Conservation (phyloP, 53 echinoderm and acorn worm species). For the Henricia sp. region DNA sequence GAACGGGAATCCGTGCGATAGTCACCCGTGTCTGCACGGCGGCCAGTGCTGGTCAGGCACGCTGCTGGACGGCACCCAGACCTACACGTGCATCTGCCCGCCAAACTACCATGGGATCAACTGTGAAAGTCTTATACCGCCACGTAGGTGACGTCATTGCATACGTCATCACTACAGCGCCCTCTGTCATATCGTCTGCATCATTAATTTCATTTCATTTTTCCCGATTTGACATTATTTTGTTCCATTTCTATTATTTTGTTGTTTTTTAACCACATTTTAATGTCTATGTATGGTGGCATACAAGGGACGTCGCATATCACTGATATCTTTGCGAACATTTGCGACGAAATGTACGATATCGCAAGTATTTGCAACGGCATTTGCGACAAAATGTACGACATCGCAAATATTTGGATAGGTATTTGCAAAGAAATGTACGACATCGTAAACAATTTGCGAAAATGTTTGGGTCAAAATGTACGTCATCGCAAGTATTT, state of each 20-base stretch:
- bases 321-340: too few relatives aligned
- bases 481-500: too few relatives aligned
- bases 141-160: slow-evolving; percentile 16
- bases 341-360: too few relatives aligned
- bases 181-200: neutral
- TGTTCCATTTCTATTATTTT: neutral
- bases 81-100: slow-evolving; percentile 55
- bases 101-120: slow-evolving; percentile 32
- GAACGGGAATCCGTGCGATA: slow-evolving; percentile 35
- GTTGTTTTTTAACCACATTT: neutral
- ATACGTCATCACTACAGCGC: neutral
- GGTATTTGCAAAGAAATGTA: too few relatives aligned
- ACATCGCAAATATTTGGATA: too few relatives aligned
- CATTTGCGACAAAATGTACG: too few relatives aligned
- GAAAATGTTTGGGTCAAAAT: too few relatives aligned
- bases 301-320: too few relatives aligned
- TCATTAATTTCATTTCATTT: neutral
- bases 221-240: neutral
- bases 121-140: slow-evolving; percentile 11
- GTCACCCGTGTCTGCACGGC: slow-evolving; percentile 60
- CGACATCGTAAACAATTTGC: too few relatives aligned
- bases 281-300: neutral
- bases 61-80: neutral
- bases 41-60: slow-evolving; percentile 46
- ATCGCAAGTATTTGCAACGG: too few relatives aligned